Evolutionary conservation across 2,888 invertebrate species (phyloP).

Genomic region (Neoascia interrupta): DNA sequence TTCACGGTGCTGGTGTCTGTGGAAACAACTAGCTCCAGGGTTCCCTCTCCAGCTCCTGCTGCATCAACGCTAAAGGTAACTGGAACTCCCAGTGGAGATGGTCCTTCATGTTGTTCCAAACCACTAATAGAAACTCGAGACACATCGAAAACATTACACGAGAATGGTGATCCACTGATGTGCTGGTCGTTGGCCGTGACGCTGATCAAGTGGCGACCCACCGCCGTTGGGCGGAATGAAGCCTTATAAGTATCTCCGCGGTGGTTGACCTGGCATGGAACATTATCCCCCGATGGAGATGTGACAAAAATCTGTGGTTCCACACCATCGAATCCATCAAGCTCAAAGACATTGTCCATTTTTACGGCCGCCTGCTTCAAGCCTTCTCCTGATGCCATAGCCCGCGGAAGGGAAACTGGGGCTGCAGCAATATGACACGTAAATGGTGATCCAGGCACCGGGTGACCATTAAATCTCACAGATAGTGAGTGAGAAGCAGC

Average conservation of each 20-base stretch:
- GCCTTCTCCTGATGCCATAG: conserved; percentile 79
- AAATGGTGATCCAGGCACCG: conserved; percentile 95
- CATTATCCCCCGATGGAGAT: conserved; percentile 90
- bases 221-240: conserved; percentile 90
- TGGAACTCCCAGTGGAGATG: conserved; percentile 86
- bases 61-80: conserved; percentile 97
- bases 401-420: conserved; percentile 82
- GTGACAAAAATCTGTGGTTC: conserved; percentile 88
- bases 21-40: conserved; percentile 93
- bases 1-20: conserved; percentile 94
- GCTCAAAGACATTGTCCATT: conserved; percentile 82
- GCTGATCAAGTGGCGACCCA: conserved; percentile 92
- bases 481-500: conserved; percentile 94
- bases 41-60: conserved; percentile 96
- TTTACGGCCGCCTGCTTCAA: conserved; percentile 79
- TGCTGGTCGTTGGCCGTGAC: conserved; percentile 91
- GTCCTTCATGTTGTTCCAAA: conserved; percentile 81
- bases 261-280: conserved; percentile 86
- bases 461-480: conserved; percentile 89
- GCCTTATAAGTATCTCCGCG: conserved; percentile 87
- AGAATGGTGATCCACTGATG: conserved; percentile 94
- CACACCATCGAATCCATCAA: conserved; percentile 82
- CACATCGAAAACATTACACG: conserved; percentile 96
- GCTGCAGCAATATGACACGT: conserved; percentile 88
- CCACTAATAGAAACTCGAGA: conserved; percentile 88